Evolutionary conservation across 2,113 vertebrate species (phyloP), one percentile per base, ranked within the genome.

Genomic region (Seriola quinqueradiata): DNA sequence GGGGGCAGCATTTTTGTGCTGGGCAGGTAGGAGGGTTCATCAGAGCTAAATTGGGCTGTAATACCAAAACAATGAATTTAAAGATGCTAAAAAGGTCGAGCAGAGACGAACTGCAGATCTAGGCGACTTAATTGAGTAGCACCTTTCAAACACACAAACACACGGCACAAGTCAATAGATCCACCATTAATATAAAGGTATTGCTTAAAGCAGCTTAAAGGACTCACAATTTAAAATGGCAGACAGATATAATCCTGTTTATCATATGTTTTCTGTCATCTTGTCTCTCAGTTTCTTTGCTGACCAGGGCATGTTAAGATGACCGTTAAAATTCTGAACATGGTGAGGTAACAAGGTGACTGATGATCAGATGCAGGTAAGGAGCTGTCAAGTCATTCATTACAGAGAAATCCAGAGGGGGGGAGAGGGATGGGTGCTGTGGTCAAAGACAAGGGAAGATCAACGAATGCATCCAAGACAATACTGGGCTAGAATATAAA

Each of bases 311-410:
- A 36, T 3, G 6, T 17, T 21, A 16, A 52, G 36, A 21, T 9
- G 58, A 46, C 54, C 63, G 50, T 89, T 81, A 50, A 71, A 58
- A 67, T 81, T 87, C 74, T 64, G 60, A 64, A 50, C 60, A 77
- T 85, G 32, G 32, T 66, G 61, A 87, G 57, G 65, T 60, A 79
- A 57, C 64, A 81, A 82, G 55, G 79, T 82, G 84, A 87, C 44
- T 0, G 44, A 77, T 36, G 44, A 28, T 57, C 82, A 83, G 44
- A 60, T 21, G 19, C 69, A 81, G 67, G 14, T 44, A 23, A 70
- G 8, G 0, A 8, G 5, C 19, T 36, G 25, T 48, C 58, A 64
- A 23, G 65, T 34, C 66, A 79, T 81, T 74, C 36, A 67, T 66
- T n/a, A 55, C 21, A 68, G 40, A 54, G 44, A 67, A 16, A 72